Conservation (phyloP, 2,888 invertebrate species). For the Acanthoscelides obtectus region DNA sequence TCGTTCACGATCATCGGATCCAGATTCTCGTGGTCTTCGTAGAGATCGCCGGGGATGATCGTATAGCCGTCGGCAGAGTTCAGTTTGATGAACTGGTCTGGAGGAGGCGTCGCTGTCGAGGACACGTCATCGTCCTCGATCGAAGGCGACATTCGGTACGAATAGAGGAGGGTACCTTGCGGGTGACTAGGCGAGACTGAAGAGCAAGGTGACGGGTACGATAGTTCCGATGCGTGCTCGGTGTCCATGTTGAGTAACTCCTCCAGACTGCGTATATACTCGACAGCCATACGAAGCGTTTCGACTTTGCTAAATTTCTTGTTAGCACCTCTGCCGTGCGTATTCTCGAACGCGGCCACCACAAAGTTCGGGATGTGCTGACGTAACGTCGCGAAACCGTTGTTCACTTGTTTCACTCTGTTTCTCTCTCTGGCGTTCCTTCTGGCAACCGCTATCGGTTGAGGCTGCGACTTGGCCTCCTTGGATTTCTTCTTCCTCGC, state of each 20-base stretch:
- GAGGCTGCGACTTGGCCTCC: slow-evolving; percentile 49
- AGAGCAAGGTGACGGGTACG: slow-evolving; percentile 38
- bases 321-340: slow-evolving; percentile 61
- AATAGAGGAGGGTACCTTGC: slow-evolving; percentile 22
- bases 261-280: slow-evolving; percentile 81
- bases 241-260: slow-evolving; percentile 66
- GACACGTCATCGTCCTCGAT: slow-evolving; percentile 49
- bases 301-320: slow-evolving; percentile 86
- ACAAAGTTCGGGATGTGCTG: slow-evolving; percentile 84
- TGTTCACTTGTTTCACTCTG: slow-evolving; percentile 88
- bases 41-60: slow-evolving; percentile 54
- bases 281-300: slow-evolving; percentile 84
- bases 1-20: slow-evolving; percentile 43
- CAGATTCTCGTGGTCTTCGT: slow-evolving; percentile 59
- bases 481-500: slow-evolving; percentile 36
- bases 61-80: slow-evolving; percentile 61
- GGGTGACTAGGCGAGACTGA: slow-evolving; percentile 34
- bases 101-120: slow-evolving; percentile 48
- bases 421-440: slow-evolving; percentile 91
- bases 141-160: slow-evolving; percentile 46
- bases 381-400: slow-evolving; percentile 82
- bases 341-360: slow-evolving; percentile 62
- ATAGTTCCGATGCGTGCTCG: slow-evolving; percentile 38
- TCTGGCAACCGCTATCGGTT: slow-evolving; percentile 63
- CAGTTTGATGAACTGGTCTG: slow-evolving; percentile 54